These are phyloP conservation scores for Solenodon paradoxus DNA, from an alignment of 2,113 vertebrate genomes.

Conservation along the genomic window DNA sequence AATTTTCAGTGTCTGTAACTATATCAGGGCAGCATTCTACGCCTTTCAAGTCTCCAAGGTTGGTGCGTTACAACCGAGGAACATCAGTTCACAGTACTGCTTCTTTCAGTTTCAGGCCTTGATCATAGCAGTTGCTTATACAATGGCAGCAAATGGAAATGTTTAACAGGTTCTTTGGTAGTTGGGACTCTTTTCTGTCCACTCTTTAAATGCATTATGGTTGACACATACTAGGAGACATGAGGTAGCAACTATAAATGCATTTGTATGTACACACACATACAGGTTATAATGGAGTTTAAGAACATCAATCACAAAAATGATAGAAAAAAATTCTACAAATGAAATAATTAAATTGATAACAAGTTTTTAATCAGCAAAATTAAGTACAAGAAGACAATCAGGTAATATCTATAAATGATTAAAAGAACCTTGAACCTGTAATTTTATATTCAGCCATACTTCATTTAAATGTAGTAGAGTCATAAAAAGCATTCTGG, in stretches of 20 bases:
- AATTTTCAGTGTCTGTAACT: not conserved
- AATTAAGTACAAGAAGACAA: not conserved
- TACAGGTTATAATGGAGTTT: not conserved
- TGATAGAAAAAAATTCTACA: not conserved
- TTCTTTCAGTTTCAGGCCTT: constrained; percentile 16
- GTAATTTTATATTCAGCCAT: constrained; percentile 7
- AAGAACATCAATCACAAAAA: not conserved
- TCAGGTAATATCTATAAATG: not conserved
- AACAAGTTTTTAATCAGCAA: not conserved
- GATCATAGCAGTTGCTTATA: not conserved
- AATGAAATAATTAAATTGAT: not conserved
- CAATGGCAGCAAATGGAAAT: not conserved
- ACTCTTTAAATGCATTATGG: not conserved
- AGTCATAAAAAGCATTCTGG: constrained; percentile 15
- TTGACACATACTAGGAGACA: constrained; percentile 25
- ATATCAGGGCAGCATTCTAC: not conserved
- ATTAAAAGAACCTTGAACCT: constrained; percentile 23
- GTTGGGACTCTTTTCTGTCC: not conserved
- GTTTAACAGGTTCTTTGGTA: not conserved
- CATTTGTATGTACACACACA: not conserved
- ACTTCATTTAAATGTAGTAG: constrained; percentile 2
- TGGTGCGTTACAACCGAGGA: not conserved
- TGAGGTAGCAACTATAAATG: not conserved
- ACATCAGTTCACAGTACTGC: not conserved
- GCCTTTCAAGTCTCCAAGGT: not conserved